phyloP scores from a whole-genome alignment of 2,888 invertebrate species.

The Ectropis crepuscularia region DNA sequence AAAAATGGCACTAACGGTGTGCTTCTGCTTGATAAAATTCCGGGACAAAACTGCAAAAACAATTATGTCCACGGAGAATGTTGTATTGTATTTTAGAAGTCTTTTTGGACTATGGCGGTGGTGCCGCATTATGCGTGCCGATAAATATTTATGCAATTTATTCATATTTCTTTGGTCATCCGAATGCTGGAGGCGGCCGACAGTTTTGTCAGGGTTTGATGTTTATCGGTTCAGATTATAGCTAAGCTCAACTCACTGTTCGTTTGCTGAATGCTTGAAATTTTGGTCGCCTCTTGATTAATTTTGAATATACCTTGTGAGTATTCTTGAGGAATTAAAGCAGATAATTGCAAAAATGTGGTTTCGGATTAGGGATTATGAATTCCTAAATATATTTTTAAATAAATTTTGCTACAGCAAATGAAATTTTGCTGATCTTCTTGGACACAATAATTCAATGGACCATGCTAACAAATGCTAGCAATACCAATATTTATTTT shows the following conservation, averaged over 20 bases:
- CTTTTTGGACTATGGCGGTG: slow-evolving; percentile 62
- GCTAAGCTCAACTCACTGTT: slow-evolving; percentile 3
- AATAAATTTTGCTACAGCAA: no score
- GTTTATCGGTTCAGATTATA: slow-evolving; percentile 26
- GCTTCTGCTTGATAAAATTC: slow-evolving; percentile 68
- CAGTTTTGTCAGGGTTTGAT: slow-evolving; percentile 32
- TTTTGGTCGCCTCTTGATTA: neutral
- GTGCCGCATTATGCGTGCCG: slow-evolving; percentile 70
- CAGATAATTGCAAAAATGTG: no score
- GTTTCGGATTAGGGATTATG: no score
- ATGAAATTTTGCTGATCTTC: no score
- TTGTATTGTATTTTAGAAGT: slow-evolving; percentile 66
- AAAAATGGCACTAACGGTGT: slow-evolving; percentile 78
- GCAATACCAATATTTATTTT: no score
- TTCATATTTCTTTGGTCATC: slow-evolving; percentile 65
- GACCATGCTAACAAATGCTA: no score
- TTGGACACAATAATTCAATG: no score
- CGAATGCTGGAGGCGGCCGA: slow-evolving; percentile 38
- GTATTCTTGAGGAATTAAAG: no score
- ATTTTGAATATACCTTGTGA: no score
- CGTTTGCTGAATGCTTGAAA: neutral
- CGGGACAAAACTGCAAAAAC: slow-evolving; percentile 74
- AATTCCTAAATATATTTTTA: no score
- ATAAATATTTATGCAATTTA: slow-evolving; percentile 82
- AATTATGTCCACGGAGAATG: slow-evolving; percentile 72